These are phyloP conservation scores for Choristoneura rosaceana DNA, from an alignment of 2,888 invertebrate species.

Conservation along the genomic window DNA sequence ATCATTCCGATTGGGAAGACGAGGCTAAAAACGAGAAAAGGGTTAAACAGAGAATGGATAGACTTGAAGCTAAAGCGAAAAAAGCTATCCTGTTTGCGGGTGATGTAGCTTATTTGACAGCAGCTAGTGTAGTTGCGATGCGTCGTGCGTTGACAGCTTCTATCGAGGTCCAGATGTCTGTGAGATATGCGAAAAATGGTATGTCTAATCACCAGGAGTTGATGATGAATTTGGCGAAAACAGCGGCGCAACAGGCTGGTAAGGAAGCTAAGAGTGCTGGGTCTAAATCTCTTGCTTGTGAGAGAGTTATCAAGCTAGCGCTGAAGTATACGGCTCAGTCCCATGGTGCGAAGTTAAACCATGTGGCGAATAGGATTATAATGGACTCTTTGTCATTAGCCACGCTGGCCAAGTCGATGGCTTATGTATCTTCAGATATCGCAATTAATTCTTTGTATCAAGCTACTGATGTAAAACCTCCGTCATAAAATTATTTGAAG, in stretches of 20 bases:
- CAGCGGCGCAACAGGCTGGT: constrained; percentile 80
- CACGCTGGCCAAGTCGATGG: constrained; percentile 80
- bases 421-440: constrained; percentile 79
- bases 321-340: constrained; percentile 79
- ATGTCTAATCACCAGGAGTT: constrained; percentile 80
- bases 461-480: constrained; percentile 77
- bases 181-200: constrained; percentile 75
- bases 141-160: constrained; percentile 79
- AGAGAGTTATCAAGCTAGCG: constrained; percentile 75
- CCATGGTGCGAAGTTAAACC: constrained; percentile 75
- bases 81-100: constrained; percentile 81
- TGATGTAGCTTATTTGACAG: constrained; percentile 79
- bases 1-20: constrained; percentile 71
- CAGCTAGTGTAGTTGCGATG: constrained; percentile 79
- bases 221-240: constrained; percentile 82
- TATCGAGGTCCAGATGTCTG: constrained; percentile 80
- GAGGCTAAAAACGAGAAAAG: constrained; percentile 67
- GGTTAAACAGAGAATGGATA: constrained; percentile 71
- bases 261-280: constrained; percentile 79
- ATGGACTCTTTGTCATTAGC: constrained; percentile 79
- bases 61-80: constrained; percentile 76
- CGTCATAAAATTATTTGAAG: constrained; percentile 54
- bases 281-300: constrained; percentile 76
- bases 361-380: constrained; percentile 77
- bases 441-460: constrained; percentile 80